phyloP scores from a whole-genome alignment of 2,113 vertebrate genomes.

The Gavialis gangeticus region DNA sequence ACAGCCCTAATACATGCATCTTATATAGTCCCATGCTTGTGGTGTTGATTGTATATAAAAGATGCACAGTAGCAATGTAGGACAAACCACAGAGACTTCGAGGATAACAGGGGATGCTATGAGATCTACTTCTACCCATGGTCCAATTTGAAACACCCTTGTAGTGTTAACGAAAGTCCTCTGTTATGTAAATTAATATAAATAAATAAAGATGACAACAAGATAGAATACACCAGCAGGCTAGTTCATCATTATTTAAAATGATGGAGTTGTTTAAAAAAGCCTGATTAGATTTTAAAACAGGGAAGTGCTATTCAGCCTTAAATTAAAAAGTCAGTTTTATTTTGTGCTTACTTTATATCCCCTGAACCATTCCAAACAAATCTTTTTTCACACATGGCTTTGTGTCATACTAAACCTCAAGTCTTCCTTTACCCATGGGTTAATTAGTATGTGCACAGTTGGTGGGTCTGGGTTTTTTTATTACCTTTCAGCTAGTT shows the following conservation, averaged over 20 bases:
- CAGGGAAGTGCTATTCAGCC: neutral
- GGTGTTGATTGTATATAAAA: neutral
- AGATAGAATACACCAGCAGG: neutral
- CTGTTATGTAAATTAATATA: neutral
- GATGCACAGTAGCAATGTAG: neutral
- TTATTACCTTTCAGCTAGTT: neutral
- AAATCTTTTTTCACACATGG: neutral
- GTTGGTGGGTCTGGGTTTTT: neutral
- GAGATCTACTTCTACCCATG: neutral
- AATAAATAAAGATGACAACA: neutral
- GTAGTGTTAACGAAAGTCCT: neutral
- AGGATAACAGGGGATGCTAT: neutral
- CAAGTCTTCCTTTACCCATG: neutral
- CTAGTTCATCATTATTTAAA: neutral
- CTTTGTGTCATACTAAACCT: neutral
- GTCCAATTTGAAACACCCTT: neutral
- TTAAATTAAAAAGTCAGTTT: neutral
- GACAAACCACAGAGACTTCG: neutral
- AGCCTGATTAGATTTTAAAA: neutral
- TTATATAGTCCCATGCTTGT: neutral
- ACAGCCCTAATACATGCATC: too few species aligned
- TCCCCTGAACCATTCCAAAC: too few species aligned
- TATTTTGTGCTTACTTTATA: neutral
- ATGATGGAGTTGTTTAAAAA: neutral
- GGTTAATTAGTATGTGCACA: neutral